These are phyloP conservation scores for Pseudotriccus pelzelni DNA, from an alignment of 2,797 vertebrate species.

Conservation along the genomic window DNA sequence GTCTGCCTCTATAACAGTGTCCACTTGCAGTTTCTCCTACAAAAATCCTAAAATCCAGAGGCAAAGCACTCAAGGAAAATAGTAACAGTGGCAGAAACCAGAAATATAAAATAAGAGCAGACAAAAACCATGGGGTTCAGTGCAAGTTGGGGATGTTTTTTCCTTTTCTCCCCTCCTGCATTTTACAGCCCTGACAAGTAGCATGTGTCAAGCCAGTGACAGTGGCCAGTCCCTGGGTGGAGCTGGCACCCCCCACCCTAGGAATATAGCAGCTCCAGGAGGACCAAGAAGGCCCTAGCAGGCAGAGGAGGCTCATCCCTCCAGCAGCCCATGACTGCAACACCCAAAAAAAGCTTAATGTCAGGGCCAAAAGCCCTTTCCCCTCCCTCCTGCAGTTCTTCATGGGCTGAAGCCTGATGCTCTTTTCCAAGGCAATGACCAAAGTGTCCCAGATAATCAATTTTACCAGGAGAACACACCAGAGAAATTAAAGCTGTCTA, in stretches of 20 bases:
- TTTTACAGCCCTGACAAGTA: not conserved
- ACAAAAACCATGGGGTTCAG: accelerated
- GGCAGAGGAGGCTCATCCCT: not conserved
- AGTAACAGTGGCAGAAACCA: not conserved
- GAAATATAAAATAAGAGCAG: not conserved
- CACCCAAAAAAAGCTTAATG: not conserved
- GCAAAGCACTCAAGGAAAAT: not conserved
- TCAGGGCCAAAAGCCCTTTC: not conserved
- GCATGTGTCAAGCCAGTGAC: not conserved
- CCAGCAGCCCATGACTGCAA: not conserved
- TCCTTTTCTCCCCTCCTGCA: not conserved
- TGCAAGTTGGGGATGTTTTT: not conserved
- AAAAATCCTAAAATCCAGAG: not conserved
- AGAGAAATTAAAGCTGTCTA: not conserved
- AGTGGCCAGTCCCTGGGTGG: not conserved
- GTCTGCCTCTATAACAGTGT: not conserved
- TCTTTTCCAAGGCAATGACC: not conserved
- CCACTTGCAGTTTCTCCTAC: not conserved
- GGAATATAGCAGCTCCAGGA: not conserved
- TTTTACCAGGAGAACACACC: not conserved
- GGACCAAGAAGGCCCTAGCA: not conserved
- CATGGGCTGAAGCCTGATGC: not conserved
- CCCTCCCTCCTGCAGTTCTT: not conserved
- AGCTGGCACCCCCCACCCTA: accelerated
- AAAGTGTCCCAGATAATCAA: not conserved